A percentile compares a stretch with the other conserved stretches of the same genome.
Evolutionary conservation across 2,113 vertebrate species (phyloP).

Genomic region (Catagonus wagneri): DNA sequence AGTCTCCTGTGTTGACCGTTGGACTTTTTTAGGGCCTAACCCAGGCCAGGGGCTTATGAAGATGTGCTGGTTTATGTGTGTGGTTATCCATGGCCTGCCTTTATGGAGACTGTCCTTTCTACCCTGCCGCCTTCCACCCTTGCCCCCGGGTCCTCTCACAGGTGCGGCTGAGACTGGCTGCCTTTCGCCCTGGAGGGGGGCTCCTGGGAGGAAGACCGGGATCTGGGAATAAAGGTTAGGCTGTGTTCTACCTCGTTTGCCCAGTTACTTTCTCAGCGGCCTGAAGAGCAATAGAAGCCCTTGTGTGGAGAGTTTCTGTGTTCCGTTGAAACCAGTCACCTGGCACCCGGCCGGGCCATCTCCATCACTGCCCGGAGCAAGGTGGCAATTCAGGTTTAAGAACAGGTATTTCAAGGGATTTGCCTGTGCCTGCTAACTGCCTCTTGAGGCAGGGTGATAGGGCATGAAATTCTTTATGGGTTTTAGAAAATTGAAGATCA

Average conservation of each 20-base stretch:
- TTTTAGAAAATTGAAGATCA: constrained; percentile 59
- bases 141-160: not conserved
- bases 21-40: not conserved
- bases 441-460: constrained; percentile 46
- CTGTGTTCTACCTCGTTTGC: not conserved
- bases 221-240: not conserved
- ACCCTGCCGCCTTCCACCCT: not conserved
- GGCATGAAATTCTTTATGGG: constrained; percentile 7
- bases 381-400: constrained; percentile 80
- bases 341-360: constrained; percentile 47
- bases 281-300: constrained; percentile 46
- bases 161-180: not conserved
- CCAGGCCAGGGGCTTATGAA: not conserved
- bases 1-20: not conserved
- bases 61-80: not conserved
- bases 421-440: constrained; percentile 70
- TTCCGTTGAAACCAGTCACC: constrained; percentile 48
- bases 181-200: not conserved
- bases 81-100: not conserved
- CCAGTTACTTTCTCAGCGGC: constrained; percentile 1
- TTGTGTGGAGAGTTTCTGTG: constrained; percentile 32
- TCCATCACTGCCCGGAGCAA: constrained; percentile 26
- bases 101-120: not conserved
- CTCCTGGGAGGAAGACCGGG: not conserved
- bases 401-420: constrained; percentile 81